Percentiles rank a stretch among this genome's conserved stretches.
These are phyloP conservation scores for Hedya salicella DNA, from an alignment of 2,888 invertebrate species.

Conservation along the genomic window DNA sequence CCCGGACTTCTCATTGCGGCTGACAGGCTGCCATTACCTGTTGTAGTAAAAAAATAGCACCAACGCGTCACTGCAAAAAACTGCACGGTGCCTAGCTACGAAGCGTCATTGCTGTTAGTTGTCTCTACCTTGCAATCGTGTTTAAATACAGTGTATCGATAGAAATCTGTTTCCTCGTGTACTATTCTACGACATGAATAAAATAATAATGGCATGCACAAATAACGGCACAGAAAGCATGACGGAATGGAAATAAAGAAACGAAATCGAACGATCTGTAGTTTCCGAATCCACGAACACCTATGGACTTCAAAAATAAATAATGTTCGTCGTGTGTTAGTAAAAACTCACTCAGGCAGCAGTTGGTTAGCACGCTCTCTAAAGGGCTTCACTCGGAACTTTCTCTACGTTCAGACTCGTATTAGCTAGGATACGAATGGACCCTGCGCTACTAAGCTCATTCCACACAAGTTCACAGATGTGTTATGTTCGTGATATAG, in stretches of 20 bases:
- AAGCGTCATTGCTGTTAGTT: slow-evolving; percentile 70
- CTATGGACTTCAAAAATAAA: slow-evolving; percentile 85
- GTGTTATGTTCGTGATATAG: slow-evolving; percentile 77
- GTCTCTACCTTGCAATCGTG: slow-evolving; percentile 66
- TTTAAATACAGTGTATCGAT: slow-evolving; percentile 70
- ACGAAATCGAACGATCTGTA: slow-evolving; percentile 51
- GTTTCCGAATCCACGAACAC: slow-evolving; percentile 47
- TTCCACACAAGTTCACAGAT: slow-evolving; percentile 80
- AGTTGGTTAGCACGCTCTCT: slow-evolving; percentile 80
- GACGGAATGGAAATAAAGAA: slow-evolving; percentile 66
- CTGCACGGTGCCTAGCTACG: slow-evolving; percentile 49
- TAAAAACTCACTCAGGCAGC: slow-evolving; percentile 85
- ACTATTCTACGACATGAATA: slow-evolving; percentile 68
- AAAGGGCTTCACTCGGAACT: slow-evolving; percentile 64
- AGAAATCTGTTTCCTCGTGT: slow-evolving; percentile 58
- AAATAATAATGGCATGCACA: slow-evolving; percentile 80
- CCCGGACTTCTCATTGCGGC: slow-evolving; percentile 54
- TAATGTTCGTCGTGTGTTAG: slow-evolving; percentile 73
- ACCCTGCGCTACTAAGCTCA: slow-evolving; percentile 77
- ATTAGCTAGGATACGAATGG: slow-evolving; percentile 58
- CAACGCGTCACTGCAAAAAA: slow-evolving; percentile 64
- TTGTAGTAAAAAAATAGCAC: slow-evolving; percentile 85
- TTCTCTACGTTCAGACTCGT: slow-evolving; percentile 51
- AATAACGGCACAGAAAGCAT: slow-evolving; percentile 77
- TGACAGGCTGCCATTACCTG: slow-evolving; percentile 66